A percentile compares a stretch with the other conserved stretches of the same genome.
Evolutionary conservation across 1,140 invertebrate species (phyloP).

Genomic region (Sycophila sp.): DNA sequence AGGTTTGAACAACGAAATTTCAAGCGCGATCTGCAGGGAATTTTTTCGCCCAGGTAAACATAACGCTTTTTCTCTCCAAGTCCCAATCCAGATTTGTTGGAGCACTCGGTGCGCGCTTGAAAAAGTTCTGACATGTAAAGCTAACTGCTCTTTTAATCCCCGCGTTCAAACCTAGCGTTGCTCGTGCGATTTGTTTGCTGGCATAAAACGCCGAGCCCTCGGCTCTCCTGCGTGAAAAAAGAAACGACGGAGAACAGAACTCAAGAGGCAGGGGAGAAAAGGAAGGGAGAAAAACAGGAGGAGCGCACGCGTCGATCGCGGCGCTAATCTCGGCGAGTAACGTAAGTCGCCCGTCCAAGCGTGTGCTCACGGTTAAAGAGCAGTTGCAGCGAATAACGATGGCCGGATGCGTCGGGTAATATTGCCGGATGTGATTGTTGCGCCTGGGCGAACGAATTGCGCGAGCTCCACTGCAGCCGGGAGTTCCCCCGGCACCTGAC

Average conservation of each 20-base stretch:
- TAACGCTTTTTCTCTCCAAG: too few species aligned
- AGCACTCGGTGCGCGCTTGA: too few species aligned
- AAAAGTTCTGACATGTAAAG: too few species aligned
- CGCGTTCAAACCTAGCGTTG: too few species aligned
- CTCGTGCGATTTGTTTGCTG: too few species aligned
- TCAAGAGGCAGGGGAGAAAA: too few species aligned
- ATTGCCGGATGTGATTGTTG: slow-evolving; percentile 23
- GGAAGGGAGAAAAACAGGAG: neutral
- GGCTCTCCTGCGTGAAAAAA: slow-evolving; percentile 4
- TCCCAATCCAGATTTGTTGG: too few species aligned
- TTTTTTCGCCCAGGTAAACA: too few species aligned
- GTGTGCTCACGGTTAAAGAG: neutral
- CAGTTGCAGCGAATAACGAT: slow-evolving; percentile 12
- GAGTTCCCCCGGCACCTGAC: neutral
- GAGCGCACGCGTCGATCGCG: neutral
- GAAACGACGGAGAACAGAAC: neutral
- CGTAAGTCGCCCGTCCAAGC: neutral
- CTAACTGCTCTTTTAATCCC: too few species aligned
- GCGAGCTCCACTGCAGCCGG: neutral
- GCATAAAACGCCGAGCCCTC: too few species aligned
- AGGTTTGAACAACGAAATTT: too few species aligned
- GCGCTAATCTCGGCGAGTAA: neutral
- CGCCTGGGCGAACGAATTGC: neutral
- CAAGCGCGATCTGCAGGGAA: too few species aligned
- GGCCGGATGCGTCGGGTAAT: slow-evolving; percentile 2